Percentiles rank a stretch among this genome's conserved stretches.
Evolutionary conservation across 2,888 invertebrate species (phyloP).

Genomic region (Hololepta plana): DNA sequence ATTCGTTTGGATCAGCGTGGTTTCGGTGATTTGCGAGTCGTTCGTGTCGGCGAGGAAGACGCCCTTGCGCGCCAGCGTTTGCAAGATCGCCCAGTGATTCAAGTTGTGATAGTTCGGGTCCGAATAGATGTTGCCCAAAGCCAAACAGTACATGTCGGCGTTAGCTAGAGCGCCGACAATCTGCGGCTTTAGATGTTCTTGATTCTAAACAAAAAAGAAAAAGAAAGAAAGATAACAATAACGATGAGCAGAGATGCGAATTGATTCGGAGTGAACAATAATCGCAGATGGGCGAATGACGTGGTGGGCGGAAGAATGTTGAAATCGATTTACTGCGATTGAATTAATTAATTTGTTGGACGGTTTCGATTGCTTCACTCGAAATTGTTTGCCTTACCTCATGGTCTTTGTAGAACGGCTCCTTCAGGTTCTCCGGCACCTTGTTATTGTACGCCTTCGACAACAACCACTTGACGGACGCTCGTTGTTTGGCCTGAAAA

Average conservation of each 20-base stretch:
- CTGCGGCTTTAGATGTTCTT: slow-evolving; percentile 84
- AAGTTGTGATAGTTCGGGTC: slow-evolving; percentile 92
- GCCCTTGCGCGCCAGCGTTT: slow-evolving; percentile 82
- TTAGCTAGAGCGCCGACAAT: slow-evolving; percentile 82
- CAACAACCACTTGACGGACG: slow-evolving; percentile 90
- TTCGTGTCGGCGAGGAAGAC: slow-evolving; percentile 68
- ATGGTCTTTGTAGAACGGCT: slow-evolving; percentile 89
- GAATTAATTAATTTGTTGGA: no score
- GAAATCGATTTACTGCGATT: no score
- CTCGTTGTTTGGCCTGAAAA: slow-evolving; percentile 90
- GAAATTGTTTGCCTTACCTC: no score
- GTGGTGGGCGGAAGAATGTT: no score
- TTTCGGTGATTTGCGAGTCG: slow-evolving; percentile 84
- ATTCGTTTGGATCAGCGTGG: slow-evolving; percentile 87
- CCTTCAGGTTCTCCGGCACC: slow-evolving; percentile 80
- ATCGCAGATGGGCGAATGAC: background rate
- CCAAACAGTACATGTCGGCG: slow-evolving; percentile 87
- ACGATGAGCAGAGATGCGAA: background rate
- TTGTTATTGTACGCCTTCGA: slow-evolving; percentile 92
- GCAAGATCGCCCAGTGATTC: slow-evolving; percentile 89
- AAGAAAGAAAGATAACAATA: slow-evolving; percentile 4
- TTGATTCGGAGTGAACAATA: background rate
- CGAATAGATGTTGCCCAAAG: slow-evolving; percentile 86
- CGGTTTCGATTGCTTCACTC: no score
- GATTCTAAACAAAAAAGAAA: slow-evolving; percentile 43